These are phyloP conservation scores for Beroe ovata DNA, from an alignment of 37 sponge, comb jelly and placozoan species.

Conservation along the genomic window DNA sequence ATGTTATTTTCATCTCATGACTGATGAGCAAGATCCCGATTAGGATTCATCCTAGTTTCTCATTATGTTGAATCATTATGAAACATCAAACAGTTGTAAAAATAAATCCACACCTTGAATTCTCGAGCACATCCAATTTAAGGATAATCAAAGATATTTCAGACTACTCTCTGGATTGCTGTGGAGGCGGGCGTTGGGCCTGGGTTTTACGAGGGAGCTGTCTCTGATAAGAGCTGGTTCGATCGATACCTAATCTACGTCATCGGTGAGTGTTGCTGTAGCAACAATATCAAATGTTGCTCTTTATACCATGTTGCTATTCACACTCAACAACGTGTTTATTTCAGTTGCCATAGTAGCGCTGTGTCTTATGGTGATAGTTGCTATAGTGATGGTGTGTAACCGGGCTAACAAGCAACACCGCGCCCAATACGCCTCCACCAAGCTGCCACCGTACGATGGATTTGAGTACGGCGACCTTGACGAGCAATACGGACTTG, in stretches of 20 bases:
- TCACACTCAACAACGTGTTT: too few species aligned
- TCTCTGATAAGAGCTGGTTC: slow-evolving; percentile 15
- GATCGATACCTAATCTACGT: slow-evolving; percentile 43
- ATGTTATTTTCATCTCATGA: too few species aligned
- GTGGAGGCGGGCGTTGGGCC: slow-evolving; percentile 22
- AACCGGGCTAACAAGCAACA: slow-evolving; percentile 61
- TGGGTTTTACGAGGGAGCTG: background rate
- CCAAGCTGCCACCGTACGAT: slow-evolving; percentile 56
- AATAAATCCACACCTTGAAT: too few species aligned
- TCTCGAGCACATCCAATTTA: too few species aligned
- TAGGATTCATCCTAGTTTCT: too few species aligned
- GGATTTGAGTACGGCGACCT: slow-evolving; percentile 55
- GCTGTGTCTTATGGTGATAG: slow-evolving; percentile 12
- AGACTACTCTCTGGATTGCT: slow-evolving; percentile 34
- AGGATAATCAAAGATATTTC: too few species aligned
- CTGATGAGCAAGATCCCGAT: too few species aligned
- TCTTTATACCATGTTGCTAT: too few species aligned
- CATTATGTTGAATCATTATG: too few species aligned
- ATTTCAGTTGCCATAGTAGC: background rate
- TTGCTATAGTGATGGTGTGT: slow-evolving; percentile 45
- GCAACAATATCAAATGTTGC: too few species aligned
- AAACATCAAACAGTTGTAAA: too few species aligned
- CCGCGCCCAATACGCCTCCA: background rate
- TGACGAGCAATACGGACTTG: slow-evolving; percentile 41
- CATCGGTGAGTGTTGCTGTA: slow-evolving; percentile 39